Percentiles rank a stretch among this genome's conserved stretches.
Conservation (phyloP, 2,797 vertebrate genomes). For the Lepus townsendii region DNA sequence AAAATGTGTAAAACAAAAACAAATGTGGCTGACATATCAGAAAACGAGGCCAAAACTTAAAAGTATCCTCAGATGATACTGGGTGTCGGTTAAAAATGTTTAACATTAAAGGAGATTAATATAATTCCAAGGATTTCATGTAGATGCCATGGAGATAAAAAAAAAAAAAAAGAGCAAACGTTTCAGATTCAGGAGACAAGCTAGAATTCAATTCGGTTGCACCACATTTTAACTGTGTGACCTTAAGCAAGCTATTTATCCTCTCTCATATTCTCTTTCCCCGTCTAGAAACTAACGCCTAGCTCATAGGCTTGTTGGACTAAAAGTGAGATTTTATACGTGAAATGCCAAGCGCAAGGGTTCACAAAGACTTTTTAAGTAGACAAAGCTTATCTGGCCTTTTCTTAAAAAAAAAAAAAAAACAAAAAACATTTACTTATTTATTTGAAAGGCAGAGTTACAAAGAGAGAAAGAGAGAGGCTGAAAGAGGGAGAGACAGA, state of each 20-base stretch:
- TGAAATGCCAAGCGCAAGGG: background rate
- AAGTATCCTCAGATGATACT: background rate
- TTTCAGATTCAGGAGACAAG: constrained; percentile 18
- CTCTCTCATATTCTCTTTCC: constrained; percentile 39
- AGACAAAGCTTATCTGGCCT: background rate
- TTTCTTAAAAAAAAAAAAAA: too few species aligned
- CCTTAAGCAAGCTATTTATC: constrained; percentile 54
- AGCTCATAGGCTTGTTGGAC: background rate
- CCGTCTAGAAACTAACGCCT: constrained; percentile 53
- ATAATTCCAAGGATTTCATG: background rate
- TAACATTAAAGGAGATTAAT: constrained; percentile 51
- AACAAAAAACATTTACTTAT: too few species aligned
- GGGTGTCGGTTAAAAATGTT: constrained; percentile 30
- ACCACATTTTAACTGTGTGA: constrained; percentile 46
- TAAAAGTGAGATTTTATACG: constrained; percentile 4
- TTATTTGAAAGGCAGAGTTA: too few species aligned
- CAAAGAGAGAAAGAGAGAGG: too few species aligned
- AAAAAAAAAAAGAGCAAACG: constrained; percentile 38
- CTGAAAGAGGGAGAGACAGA: too few species aligned
- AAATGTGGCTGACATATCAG: constrained; percentile 36
- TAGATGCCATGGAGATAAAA: constrained; percentile 24
- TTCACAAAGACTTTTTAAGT: background rate
- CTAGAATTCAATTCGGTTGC: constrained; percentile 56
- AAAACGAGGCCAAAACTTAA: constrained; percentile 41
- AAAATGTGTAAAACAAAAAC: constrained; percentile 70